Base-by-base conservation (phyloP, 2,888 invertebrate genomes). In the Anoncus sp. region DNA sequence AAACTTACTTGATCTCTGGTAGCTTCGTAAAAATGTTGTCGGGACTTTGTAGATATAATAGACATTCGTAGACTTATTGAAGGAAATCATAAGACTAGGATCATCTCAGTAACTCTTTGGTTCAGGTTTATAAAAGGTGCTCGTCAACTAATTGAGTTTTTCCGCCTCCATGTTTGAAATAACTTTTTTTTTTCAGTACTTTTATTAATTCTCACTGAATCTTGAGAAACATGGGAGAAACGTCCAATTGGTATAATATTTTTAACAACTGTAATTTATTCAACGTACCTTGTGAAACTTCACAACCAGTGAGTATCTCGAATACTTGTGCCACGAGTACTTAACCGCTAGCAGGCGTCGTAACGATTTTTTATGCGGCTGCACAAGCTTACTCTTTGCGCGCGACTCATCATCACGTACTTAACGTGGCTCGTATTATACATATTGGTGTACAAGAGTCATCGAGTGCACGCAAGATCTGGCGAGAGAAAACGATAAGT, bases 401-500 rank as follows among this genome's bases (percentile, higher is more conserved):
- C 43, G 14, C 47, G 31, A 57, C 49, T 70, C 70, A 76, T 71
- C 65, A 65, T 76, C 70, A 66, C 65, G 59, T 76, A 76, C 75
- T 71, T 71, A 71, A 66, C 63, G 35, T 43, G 22, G 53, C 51
- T 27, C 31, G 20, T 47, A 47, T 60, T 40, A 45, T 57, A 63
- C 27, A 20, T 40, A 49, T 49, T 18, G 14, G 38, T 24, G 49
- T 24, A 20, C 40, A 53, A 24, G 18, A 51, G 35, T 60, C 49
- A 76, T 71, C 65, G 66, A 31, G 22, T 47, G 45, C 75, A 59
- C 59, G 70, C 63, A 40, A 65, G 12, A 40, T 60, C 35, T n/a
- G n/a, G 43, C 27, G 35, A 6, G 24, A 49, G 47, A 24, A 47
- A 62, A 47, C 47, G 62, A 63, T 63, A 20, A 49, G 35, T 63